A percentile compares a stretch with the other conserved stretches of the same genome.
Conservation (phyloP, 2,797 vertebrate genomes). For the Acrossocheilus wenchowensis region DNA sequence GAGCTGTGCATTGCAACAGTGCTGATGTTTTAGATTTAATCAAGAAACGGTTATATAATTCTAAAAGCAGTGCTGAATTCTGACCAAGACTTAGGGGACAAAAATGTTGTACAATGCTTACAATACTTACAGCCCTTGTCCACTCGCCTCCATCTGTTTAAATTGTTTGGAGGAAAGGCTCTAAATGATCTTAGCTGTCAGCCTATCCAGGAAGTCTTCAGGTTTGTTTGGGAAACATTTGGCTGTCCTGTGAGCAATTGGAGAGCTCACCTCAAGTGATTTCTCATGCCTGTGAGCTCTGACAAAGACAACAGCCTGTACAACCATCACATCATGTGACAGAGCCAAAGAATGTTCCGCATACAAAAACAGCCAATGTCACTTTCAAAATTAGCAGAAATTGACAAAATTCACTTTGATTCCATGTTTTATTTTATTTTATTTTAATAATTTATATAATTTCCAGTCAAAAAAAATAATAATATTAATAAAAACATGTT, state of each 20-base stretch:
- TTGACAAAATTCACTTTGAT: background rate
- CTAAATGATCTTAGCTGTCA: conserved; percentile 57
- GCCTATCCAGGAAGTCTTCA: conserved; percentile 52
- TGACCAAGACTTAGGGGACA: conserved; percentile 42
- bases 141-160: conserved; percentile 56
- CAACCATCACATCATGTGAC: conserved; percentile 30
- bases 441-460: background rate
- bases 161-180: conserved; percentile 52
- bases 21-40: conserved; percentile 53
- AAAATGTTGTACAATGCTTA: background rate
- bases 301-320: conserved; percentile 30
- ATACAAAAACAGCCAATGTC: background rate
- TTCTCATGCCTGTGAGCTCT: conserved; percentile 36
- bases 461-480: background rate
- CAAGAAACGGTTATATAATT: conserved; percentile 55
- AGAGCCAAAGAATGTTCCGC: background rate
- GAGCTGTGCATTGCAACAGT: conserved; percentile 25
- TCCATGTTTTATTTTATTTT: background rate
- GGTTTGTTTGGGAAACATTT: conserved; percentile 39
- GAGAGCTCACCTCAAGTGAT: conserved; percentile 22
- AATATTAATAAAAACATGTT: background rate
- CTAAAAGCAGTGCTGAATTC: conserved; percentile 40
- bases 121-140: conserved; percentile 19
- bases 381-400: background rate
- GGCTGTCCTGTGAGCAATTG: conserved; percentile 38